A percentile compares a stretch with the other conserved stretches of the same genome.
Conservation (phyloP, 2,888 invertebrate species). For the Agapostemon virescens region DNA sequence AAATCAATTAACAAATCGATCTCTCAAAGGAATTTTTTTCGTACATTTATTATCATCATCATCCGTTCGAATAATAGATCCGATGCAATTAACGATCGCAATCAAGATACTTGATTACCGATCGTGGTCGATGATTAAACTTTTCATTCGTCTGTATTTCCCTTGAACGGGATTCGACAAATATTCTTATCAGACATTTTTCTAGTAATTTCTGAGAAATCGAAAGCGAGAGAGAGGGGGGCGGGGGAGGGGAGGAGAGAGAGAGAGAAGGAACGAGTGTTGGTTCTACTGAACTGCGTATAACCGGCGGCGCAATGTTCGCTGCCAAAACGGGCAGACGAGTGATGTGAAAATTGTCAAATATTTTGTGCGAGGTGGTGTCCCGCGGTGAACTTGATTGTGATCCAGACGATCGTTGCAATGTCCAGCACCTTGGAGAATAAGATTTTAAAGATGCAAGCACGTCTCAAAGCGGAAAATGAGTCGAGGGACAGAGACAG, state of each 20-base stretch:
- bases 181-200: constrained; percentile 25
- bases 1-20: constrained; percentile 32
- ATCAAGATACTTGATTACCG: background rate
- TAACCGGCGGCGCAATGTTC: constrained; percentile 69
- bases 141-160: background rate
- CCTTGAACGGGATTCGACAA: constrained; percentile 11
- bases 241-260: background rate
- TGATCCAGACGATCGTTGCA: constrained; percentile 44
- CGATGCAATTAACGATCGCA: background rate
- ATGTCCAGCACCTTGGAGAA: constrained; percentile 90
- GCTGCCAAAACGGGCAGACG: constrained; percentile 75
- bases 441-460: constrained; percentile 91
- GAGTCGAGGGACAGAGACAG: constrained; percentile 84
- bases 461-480: constrained; percentile 88
- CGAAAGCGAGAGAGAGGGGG: background rate
- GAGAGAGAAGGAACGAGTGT: constrained; percentile 14
- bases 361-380: constrained; percentile 67
- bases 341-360: constrained; percentile 78
- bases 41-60: background rate
- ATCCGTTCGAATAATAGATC: constrained; percentile 6
- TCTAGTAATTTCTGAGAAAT: constrained; percentile 50
- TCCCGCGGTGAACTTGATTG: constrained; percentile 60
- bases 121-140: background rate
- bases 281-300: constrained; percentile 65
- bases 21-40: background rate